Evolutionary conservation across 2,797 vertebrate species (phyloP).

Genomic region (Periparus ater): DNA sequence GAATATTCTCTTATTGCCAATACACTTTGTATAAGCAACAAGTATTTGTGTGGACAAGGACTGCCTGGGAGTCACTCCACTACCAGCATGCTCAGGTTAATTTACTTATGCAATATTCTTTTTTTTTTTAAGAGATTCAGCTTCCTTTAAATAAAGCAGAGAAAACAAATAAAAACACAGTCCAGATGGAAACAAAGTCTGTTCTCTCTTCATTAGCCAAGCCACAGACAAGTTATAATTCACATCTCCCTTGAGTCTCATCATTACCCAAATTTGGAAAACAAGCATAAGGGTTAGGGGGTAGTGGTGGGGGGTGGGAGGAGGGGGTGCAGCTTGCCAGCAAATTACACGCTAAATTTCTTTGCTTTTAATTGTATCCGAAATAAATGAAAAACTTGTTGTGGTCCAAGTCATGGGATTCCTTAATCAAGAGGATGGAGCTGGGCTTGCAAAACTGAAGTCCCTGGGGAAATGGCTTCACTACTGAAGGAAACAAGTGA

Average conservation of each 20-base stretch:
- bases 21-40: background rate
- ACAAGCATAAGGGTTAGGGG: conserved; percentile 16
- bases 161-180: conserved; percentile 49
- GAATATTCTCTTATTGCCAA: background rate
- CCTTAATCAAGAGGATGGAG: background rate
- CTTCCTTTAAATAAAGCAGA: conserved; percentile 20
- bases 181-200: conserved; percentile 59
- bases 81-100: background rate
- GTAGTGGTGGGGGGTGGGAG: background rate
- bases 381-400: conserved; percentile 47
- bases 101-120: background rate
- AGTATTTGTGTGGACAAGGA: background rate
- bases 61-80: background rate
- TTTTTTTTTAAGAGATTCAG: background rate
- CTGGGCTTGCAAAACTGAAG: background rate
- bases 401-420: conserved; percentile 38
- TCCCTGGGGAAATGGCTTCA: conserved; percentile 29
- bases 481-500: conserved; percentile 35
- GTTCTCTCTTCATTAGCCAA: conserved; percentile 50
- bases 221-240: conserved; percentile 49
- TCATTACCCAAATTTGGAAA: conserved; percentile 40
- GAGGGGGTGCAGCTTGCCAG: background rate
- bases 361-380: conserved; percentile 35
- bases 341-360: background rate
- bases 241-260: conserved; percentile 37